A percentile compares a stretch with the other conserved stretches of the same genome.
Evolutionary conservation across 2,888 invertebrate genomes (phyloP).

Genomic region (Mythimna ferrago): DNA sequence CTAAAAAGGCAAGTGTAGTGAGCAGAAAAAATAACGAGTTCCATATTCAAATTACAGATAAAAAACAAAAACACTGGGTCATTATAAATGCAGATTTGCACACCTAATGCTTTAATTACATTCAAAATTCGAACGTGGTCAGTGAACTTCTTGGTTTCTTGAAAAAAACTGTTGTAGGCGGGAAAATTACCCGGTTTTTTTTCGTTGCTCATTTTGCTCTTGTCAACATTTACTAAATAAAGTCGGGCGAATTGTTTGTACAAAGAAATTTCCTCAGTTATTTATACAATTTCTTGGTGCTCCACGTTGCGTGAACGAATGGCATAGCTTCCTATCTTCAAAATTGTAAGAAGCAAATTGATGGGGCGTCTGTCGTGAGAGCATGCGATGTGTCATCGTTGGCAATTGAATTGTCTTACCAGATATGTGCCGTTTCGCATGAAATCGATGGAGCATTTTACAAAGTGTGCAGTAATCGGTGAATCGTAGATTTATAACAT

Average conservation of each 20-base stretch:
- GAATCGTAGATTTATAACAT: conserved; percentile 1
- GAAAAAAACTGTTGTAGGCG: background rate
- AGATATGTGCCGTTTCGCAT: conserved; percentile 44
- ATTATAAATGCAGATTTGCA: conserved; percentile 38
- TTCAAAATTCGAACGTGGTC: conserved; percentile 39
- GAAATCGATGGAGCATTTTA: conserved; percentile 46
- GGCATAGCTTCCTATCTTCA: conserved; percentile 45
- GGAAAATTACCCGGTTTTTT: background rate
- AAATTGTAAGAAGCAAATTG: conserved; percentile 49
- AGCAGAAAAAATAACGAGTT: conserved; percentile 38
- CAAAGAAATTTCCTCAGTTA: background rate
- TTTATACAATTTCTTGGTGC: conserved; percentile 21
- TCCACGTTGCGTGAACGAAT: conserved; percentile 36
- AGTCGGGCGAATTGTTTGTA: background rate
- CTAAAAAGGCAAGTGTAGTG: conserved; percentile 23
- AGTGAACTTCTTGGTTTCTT: conserved; percentile 41
- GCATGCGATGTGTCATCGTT: conserved; percentile 48
- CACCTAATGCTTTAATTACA: conserved; percentile 33
- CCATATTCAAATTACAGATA: conserved; percentile 27
- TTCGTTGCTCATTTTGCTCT: background rate
- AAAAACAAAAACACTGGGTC: conserved; percentile 31
- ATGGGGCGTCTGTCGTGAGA: conserved; percentile 46
- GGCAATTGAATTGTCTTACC: conserved; percentile 49
- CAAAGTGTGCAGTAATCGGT: conserved; percentile 15
- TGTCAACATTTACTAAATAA: background rate